phyloP scores from a whole-genome alignment of 2,888 invertebrate species.

The Dryobota labecula region DNA sequence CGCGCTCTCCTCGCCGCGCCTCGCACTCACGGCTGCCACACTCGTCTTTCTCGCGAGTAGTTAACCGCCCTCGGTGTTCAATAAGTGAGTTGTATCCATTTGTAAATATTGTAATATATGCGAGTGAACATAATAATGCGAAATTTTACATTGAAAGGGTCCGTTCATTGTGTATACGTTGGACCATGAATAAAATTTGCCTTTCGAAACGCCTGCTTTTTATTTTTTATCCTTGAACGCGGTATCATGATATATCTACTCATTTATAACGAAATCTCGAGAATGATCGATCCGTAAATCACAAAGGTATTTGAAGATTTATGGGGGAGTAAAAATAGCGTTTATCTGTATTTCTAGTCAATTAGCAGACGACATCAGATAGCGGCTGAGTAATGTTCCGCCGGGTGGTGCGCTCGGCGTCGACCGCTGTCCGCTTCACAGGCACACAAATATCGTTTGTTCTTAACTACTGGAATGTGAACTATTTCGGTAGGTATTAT shows the following conservation, averaged over 20 bases:
- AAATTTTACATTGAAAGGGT: slow-evolving; percentile 90
- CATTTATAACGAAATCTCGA: slow-evolving; percentile 39
- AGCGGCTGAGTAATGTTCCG: slow-evolving; percentile 84
- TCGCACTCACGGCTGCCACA: slow-evolving; percentile 76
- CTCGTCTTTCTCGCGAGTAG: slow-evolving; percentile 83
- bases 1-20: slow-evolving; percentile 71
- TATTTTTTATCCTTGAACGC: slow-evolving; percentile 38
- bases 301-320: slow-evolving; percentile 76
- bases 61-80: slow-evolving; percentile 87
- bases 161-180: slow-evolving; percentile 90
- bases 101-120: slow-evolving; percentile 90
- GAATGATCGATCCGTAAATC: slow-evolving; percentile 65
- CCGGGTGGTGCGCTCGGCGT: slow-evolving; percentile 36
- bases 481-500: slow-evolving; percentile 29
- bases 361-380: slow-evolving; percentile 89
- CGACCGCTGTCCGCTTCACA: slow-evolving; percentile 59
- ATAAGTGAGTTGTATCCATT: slow-evolving; percentile 80
- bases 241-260: neutral
- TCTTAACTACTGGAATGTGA: slow-evolving; percentile 60
- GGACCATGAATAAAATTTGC: slow-evolving; percentile 90
- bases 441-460: slow-evolving; percentile 66
- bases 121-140: slow-evolving; percentile 84
- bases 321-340: slow-evolving; percentile 82
- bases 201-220: slow-evolving; percentile 81
- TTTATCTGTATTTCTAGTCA: slow-evolving; percentile 89